Percentiles rank a stretch among this genome's conserved stretches.
These are phyloP conservation scores for Nycticebus coucang DNA, from an alignment of 2,113 vertebrate species.

Conservation along the genomic window DNA sequence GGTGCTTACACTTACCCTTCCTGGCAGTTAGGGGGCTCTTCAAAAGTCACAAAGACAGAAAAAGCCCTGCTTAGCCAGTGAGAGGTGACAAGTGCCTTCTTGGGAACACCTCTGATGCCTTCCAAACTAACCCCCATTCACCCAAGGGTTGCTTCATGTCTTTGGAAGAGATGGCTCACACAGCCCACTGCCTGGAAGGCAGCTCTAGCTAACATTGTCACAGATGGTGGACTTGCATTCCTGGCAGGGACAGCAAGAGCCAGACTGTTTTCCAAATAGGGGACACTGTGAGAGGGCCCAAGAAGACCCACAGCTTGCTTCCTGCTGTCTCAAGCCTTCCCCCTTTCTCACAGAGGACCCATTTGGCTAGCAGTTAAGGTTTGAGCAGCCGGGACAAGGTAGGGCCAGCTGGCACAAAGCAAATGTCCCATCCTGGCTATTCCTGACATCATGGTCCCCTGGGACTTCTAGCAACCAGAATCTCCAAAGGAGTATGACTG, in stretches of 20 bases:
- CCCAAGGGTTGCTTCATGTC: background rate
- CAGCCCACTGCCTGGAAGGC: background rate
- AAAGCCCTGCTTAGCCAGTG: background rate
- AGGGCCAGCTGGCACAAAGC: background rate
- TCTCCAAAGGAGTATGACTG: background rate
- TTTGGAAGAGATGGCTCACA: background rate
- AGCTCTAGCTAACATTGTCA: background rate
- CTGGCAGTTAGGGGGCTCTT: background rate
- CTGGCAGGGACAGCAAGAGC: background rate
- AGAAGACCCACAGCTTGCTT: background rate
- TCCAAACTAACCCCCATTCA: background rate
- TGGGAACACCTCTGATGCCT: background rate
- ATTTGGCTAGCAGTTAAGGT: background rate
- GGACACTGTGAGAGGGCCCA: background rate
- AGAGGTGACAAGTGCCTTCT: background rate
- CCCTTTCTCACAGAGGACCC: background rate
- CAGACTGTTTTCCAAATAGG: background rate
- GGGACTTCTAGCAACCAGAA: background rate
- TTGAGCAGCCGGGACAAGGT: background rate
- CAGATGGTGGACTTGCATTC: background rate
- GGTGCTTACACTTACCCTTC: background rate
- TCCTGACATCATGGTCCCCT: background rate
- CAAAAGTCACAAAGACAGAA: background rate
- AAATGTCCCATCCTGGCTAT: background rate
- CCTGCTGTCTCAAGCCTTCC: background rate